These are phyloP conservation scores for Chaunax sp. DNA, from an alignment of 2,797 vertebrate species.

Conservation along the genomic window DNA sequence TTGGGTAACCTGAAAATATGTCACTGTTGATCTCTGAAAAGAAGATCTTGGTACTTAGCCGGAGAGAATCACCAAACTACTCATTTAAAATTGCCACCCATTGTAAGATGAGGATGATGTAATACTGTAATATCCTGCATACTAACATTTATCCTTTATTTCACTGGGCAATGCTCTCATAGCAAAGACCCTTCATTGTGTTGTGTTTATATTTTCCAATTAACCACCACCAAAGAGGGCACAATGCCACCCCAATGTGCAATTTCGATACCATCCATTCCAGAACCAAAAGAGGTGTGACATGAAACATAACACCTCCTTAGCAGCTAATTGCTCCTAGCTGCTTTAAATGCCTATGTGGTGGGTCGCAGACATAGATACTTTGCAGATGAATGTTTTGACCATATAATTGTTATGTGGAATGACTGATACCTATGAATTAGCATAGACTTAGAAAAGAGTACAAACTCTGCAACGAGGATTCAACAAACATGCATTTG, in stretches of 20 bases:
- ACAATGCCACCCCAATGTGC: no score
- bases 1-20: not conserved
- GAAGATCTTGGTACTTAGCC: conserved; percentile 1
- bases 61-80: not conserved
- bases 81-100: not conserved
- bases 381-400: no score
- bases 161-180: not conserved
- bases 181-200: not conserved
- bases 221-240: no score
- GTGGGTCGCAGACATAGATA: no score
- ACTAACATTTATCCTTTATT: not conserved
- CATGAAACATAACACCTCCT: no score
- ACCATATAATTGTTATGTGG: no score
- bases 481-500: conserved; percentile 1
- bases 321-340: no score
- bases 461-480: not conserved
- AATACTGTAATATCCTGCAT: conserved; percentile 2
- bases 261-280: no score
- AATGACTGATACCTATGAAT: no score
- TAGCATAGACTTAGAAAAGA: not conserved
- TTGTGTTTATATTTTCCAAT: no score
- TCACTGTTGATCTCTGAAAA: not conserved
- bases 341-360: no score
- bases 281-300: no score
- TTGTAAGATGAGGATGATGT: conserved; percentile 11